A percentile compares a stretch with the other conserved stretches of the same genome.
Evolutionary conservation across 2,888 invertebrate genomes (phyloP).

Genomic region (Eristalis tenax): DNA sequence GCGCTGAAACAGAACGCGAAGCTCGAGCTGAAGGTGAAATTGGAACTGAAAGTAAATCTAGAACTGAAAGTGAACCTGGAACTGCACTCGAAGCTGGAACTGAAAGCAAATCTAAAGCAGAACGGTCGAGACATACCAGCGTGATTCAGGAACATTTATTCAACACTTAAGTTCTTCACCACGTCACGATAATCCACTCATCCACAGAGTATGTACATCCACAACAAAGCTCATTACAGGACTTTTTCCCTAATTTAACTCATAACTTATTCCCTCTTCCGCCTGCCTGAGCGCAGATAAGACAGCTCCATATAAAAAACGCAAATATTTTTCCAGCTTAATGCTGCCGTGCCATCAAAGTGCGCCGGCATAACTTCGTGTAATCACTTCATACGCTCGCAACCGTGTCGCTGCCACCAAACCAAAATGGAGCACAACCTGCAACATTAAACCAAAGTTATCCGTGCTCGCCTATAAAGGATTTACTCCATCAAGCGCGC

Average conservation of each 20-base stretch:
- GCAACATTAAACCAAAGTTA: conserved; percentile 15
- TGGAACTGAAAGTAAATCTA: no score
- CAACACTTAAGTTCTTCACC: neutral
- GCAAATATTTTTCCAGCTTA: conserved; percentile 18
- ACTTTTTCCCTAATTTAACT: neutral
- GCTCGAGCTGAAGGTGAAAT: no score
- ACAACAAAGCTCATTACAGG: neutral
- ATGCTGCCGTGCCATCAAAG: conserved; percentile 34
- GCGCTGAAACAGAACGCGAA: no score
- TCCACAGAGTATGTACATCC: neutral
- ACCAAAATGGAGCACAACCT: neutral
- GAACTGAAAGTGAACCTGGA: no score
- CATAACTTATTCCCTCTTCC: neutral
- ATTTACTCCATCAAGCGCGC: neutral
- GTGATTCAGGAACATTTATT: no score
- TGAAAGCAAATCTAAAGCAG: no score
- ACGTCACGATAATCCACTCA: neutral
- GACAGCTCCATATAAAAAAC: conserved; percentile 8
- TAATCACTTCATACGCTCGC: conserved; percentile 59
- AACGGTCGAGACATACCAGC: no score
- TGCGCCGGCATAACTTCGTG: conserved; percentile 36
- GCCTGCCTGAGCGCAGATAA: neutral
- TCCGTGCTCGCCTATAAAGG: conserved; percentile 3
- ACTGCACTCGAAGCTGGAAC: no score
- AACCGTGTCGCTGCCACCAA: neutral